Evolutionary conservation across 2,888 invertebrate genomes (phyloP).

Genomic region (Sclerodermus sp.): DNA sequence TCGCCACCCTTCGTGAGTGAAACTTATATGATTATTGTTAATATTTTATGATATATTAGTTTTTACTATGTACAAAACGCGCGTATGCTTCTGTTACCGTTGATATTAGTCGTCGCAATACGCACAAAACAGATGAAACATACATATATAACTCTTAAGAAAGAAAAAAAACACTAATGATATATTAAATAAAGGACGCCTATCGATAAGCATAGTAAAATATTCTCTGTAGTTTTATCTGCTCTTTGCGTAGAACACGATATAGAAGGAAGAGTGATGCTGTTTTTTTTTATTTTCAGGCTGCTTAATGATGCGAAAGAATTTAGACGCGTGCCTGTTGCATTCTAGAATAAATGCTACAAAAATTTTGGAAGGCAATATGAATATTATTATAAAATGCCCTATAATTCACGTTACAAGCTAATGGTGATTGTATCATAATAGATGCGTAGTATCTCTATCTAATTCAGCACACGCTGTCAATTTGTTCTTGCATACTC

Average conservation of each 20-base stretch:
- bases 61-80: constrained; percentile 48
- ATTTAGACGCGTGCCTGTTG: constrained; percentile 29
- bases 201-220: constrained; percentile 15
- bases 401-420: constrained; percentile 45
- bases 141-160: constrained; percentile 15
- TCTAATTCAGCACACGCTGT: constrained; percentile 42
- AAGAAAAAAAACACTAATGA: constrained; percentile 16
- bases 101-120: constrained; percentile 30
- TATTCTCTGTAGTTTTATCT: neutral
- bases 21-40: constrained; percentile 39
- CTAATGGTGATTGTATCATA: constrained; percentile 48
- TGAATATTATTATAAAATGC: constrained; percentile 48
- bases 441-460: constrained; percentile 40
- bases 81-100: constrained; percentile 32
- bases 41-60: constrained; percentile 52
- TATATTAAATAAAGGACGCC: neutral
- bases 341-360: constrained; percentile 36
- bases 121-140: constrained; percentile 36
- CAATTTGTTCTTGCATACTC: constrained; percentile 33
- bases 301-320: constrained; percentile 28
- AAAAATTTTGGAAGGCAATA: constrained; percentile 51
- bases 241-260: constrained; percentile 15
- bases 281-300: constrained; percentile 13
- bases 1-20: constrained; percentile 18
- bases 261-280: constrained; percentile 35